Base-by-base conservation (phyloP, 2,797 vertebrate genomes). In the Leptoclinus maculatus region DNA sequence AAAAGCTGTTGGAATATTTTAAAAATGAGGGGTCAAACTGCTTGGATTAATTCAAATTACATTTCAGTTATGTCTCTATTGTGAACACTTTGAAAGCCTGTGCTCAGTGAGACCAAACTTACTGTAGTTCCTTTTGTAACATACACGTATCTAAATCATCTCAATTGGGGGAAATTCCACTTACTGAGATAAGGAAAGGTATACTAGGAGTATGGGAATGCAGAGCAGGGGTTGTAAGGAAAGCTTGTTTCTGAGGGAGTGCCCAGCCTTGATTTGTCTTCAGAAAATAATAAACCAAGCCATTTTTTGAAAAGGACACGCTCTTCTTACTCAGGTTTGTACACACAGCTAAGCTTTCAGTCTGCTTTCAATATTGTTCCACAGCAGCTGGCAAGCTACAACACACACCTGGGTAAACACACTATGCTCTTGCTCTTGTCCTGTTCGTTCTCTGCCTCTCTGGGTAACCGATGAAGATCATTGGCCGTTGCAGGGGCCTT, bases 391-490 rank as follows among this genome's bases (percentile, higher is more conserved):
- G 93, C 92, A 89, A 85, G 86, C 91, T 90, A 51, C 87, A 86
- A 82, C 91, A 88, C 92, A 93, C 95, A 95, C 95, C 95, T 95
- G 95, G 93, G 87, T 95, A 95, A 95, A 95, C 94, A 95, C 71
- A 79, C 88, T 73, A 34, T n/a, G 70, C 75, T 88, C 81, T 73
- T 71, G 82, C 81, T 77, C 84, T 86, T 80, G 85, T 91, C 79
- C 81, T 73, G 75, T 86, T 86, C 53, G 5, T 68, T 79, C 82
- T 82, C 78, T 76, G 71, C 60, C 70, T 79, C 82, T 84, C 78
- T 79, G 71, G 60, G 54, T 63, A 83, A 82, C 80, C 32, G 36
- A 49, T 74, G 67, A 88, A 88, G 84, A 81, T 82, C 83, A 69
- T 17, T 78, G 83, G 86, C 81, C 70, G 70, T 72, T 81, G 71